Percentiles rank a stretch among this genome's conserved stretches.
phyloP scores from a whole-genome alignment of 1,140 invertebrate genomes.

The Philopotamus ludificatus region DNA sequence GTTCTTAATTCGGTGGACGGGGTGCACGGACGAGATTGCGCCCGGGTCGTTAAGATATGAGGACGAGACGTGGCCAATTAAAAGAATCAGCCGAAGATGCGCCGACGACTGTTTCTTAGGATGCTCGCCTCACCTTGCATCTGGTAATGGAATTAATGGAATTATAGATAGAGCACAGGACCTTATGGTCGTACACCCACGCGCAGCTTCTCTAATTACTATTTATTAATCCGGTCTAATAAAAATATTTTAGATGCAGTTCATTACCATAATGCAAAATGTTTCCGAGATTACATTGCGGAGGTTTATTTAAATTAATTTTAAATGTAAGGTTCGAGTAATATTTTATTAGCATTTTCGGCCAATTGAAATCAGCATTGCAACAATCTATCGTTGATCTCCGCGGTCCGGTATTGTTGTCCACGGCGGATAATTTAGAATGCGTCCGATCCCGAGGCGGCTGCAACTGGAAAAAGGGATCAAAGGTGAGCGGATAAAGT shows the following conservation, averaged over 20 bases:
- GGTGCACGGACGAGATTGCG: constrained; percentile 14
- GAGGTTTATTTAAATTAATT: too few relatives aligned
- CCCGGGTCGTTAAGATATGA: constrained; percentile 27
- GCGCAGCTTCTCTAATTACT: too few relatives aligned
- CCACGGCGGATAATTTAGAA: constrained; percentile 30
- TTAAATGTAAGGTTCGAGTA: too few relatives aligned
- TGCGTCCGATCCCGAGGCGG: constrained; percentile 20
- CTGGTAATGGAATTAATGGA: too few relatives aligned
- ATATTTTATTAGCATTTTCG: too few relatives aligned
- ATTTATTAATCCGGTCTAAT: too few relatives aligned
- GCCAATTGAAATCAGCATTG: too few relatives aligned
- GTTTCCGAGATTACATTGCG: too few relatives aligned
- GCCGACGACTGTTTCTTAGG: neutral
- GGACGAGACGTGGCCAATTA: constrained; percentile 35
- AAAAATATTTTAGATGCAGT: too few relatives aligned
- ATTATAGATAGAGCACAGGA: too few relatives aligned
- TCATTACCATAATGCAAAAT: too few relatives aligned
- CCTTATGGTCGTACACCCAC: too few relatives aligned
- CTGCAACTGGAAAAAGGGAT: constrained; percentile 20
- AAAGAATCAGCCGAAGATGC: constrained; percentile 20
- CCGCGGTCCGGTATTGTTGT: constrained; percentile 21
- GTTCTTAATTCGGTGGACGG: neutral
- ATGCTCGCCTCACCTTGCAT: neutral
- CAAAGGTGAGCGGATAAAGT: constrained; percentile 36
- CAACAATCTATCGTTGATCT: neutral